phyloP scores from a whole-genome alignment of 2,113 vertebrate genomes.

The Regulus satrapa region DNA sequence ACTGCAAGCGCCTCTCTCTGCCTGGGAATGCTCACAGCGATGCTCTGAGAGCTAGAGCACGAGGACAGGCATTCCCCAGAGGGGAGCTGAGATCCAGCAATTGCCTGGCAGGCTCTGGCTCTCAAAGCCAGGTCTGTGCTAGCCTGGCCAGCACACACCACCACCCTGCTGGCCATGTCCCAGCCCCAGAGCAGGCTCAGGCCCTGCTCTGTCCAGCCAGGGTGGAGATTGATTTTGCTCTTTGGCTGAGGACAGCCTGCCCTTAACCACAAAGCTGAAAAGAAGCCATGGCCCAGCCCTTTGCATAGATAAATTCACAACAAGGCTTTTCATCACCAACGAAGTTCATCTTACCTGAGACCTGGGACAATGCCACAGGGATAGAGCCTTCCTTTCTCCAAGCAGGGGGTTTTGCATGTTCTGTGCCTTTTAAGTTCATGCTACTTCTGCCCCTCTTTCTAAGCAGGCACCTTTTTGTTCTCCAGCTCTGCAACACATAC shows the following conservation, averaged over 20 bases:
- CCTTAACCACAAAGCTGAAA: background rate
- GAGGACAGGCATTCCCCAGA: background rate
- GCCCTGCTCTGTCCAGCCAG: background rate
- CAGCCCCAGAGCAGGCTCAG: background rate
- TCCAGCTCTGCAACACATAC: background rate
- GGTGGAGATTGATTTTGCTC: background rate
- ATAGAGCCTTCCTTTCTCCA: background rate
- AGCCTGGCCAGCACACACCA: background rate
- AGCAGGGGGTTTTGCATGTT: background rate
- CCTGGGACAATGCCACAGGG: background rate
- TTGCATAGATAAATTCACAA: background rate
- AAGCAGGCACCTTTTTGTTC: background rate
- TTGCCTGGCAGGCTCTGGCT: background rate
- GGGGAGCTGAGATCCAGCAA: background rate
- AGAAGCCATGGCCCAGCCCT: background rate
- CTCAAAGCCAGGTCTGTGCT: background rate
- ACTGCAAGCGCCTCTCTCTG: background rate
- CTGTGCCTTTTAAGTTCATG: background rate
- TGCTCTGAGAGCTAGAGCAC: background rate
- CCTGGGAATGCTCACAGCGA: background rate
- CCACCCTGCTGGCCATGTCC: background rate
- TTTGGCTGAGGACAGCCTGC: background rate
- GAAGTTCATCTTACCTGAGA: background rate
- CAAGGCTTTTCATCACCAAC: background rate
- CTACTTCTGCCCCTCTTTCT: background rate